Conservation (phyloP, 2,113 vertebrate species). For the Indicator indicator region DNA sequence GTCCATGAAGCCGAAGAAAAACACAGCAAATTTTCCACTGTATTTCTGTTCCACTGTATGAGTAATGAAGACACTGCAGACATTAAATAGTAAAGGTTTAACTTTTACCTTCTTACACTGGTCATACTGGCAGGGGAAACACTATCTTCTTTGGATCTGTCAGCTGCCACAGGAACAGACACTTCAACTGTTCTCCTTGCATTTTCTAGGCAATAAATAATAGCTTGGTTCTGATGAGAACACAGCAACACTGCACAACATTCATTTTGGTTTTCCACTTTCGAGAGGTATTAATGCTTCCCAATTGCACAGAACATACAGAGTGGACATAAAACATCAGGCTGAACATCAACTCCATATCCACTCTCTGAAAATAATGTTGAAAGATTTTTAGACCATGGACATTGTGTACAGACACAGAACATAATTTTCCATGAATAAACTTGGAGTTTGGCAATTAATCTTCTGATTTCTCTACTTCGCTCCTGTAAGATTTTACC, state of each 20-base stretch:
- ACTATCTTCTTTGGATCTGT: constrained; percentile 58
- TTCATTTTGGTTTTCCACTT: not conserved
- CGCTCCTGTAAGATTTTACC: not conserved
- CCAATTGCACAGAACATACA: not conserved
- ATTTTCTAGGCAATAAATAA: constrained; percentile 66
- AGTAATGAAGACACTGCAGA: not conserved
- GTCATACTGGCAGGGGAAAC: constrained; percentile 41
- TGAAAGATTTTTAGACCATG: not conserved
- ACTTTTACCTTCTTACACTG: constrained; percentile 73
- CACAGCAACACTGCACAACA: not conserved
- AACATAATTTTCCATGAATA: rapidly evolving
- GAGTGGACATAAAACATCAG: not conserved
- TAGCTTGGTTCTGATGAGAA: not conserved
- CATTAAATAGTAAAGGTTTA: not conserved
- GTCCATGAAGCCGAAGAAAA: not conserved
- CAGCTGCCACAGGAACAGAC: constrained; percentile 66
- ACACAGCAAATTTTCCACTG: not conserved
- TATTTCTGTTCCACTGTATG: not conserved
- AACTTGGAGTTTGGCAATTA: not conserved
- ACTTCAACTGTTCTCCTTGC: constrained; percentile 66
- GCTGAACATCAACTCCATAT: not conserved
- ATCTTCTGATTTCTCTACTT: not conserved
- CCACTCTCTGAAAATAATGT: not conserved
- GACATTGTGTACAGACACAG: rapidly evolving
- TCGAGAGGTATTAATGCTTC: not conserved